These are phyloP conservation scores for Micrastur ruficollis DNA, from an alignment of 2,797 vertebrate species.

Conservation along the genomic window DNA sequence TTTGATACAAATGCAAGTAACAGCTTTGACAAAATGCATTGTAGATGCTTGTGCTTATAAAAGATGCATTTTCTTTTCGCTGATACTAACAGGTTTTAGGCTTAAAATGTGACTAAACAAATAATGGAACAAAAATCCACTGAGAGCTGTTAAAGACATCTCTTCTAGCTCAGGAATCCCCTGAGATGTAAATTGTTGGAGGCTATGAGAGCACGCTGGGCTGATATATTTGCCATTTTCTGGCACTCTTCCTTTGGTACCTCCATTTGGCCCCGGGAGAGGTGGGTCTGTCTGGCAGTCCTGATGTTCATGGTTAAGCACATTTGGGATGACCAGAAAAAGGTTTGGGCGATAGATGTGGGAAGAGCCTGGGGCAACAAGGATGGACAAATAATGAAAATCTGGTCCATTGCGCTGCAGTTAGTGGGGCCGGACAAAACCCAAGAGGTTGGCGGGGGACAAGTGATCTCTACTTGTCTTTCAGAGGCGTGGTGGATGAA, in stretches of 20 bases:
- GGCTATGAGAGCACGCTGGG: fast-evolving
- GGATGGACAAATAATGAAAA: no score
- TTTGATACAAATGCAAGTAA: not conserved
- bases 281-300: not conserved
- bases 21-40: not conserved
- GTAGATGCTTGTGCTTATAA: not conserved
- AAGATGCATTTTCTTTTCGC: not conserved
- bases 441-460: not conserved
- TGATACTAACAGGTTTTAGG: not conserved
- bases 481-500: not conserved
- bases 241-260: not conserved
- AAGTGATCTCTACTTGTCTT: not conserved
- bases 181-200: not conserved
- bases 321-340: not conserved
- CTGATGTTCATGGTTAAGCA: not conserved
- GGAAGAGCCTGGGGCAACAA: not conserved
- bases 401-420: fast-evolving
- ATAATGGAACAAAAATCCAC: not conserved
- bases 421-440: not conserved
- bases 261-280: no score
- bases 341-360: not conserved
- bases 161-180: not conserved
- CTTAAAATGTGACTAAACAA: not conserved
- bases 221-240: fast-evolving
- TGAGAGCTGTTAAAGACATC: not conserved